These are phyloP conservation scores for Noctua janthe DNA, from an alignment of 2,888 invertebrate species.

Conservation along the genomic window DNA sequence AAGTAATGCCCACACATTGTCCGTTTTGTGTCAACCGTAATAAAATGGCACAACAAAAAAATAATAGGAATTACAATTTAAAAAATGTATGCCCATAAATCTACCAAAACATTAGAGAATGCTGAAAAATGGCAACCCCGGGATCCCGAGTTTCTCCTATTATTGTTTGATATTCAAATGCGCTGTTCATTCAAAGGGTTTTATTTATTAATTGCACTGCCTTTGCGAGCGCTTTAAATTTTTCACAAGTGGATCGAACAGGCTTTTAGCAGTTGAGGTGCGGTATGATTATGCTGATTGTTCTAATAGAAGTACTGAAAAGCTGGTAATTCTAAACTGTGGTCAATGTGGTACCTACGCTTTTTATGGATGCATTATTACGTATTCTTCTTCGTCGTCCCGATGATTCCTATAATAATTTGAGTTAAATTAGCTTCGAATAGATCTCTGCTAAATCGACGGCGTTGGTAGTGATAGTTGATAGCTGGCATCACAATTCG, in stretches of 20 bases:
- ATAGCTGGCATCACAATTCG: neutral
- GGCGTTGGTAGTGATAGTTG: neutral
- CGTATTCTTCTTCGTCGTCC: neutral
- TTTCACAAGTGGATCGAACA: conserved; percentile 46
- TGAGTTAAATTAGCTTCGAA: neutral
- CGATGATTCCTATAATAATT: neutral
- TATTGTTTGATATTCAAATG: conserved; percentile 74
- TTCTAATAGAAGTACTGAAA: neutral
- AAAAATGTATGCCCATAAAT: conserved; percentile 62
- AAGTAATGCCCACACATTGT: conserved; percentile 64
- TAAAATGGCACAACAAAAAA: conserved; percentile 59
- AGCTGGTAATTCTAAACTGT: neutral
- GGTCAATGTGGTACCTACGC: neutral
- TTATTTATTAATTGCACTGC: conserved; percentile 63
- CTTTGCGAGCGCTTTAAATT: conserved; percentile 50
- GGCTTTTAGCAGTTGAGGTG: conserved; percentile 42
- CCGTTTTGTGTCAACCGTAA: conserved; percentile 49
- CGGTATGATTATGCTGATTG: conserved; percentile 5
- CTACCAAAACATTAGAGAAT: conserved; percentile 60
- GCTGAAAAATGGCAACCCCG: conserved; percentile 67
- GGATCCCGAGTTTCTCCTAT: conserved; percentile 43
- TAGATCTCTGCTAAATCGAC: too few species aligned
- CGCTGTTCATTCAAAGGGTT: conserved; percentile 67
- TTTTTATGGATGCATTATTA: neutral
- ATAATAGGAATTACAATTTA: conserved; percentile 59